phyloP scores from a whole-genome alignment of 2,888 invertebrate genomes.

The Cryptocephalus moraei region DNA sequence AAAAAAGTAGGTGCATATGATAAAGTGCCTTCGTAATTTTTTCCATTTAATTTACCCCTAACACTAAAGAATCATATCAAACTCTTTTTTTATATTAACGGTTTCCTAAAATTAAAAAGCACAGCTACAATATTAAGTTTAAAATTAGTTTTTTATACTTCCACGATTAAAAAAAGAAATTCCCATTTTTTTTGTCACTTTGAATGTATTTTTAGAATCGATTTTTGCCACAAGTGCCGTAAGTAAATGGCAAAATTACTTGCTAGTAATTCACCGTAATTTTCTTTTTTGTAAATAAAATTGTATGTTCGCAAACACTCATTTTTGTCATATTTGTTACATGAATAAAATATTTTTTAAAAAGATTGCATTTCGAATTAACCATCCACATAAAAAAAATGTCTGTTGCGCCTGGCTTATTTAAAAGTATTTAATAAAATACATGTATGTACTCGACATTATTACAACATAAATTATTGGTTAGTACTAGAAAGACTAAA shows the following conservation, averaged over 20 bases:
- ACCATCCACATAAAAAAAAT: too few species aligned
- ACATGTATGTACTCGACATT: too few species aligned
- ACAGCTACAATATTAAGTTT: not conserved
- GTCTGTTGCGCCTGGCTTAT: too few species aligned
- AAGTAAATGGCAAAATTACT: not conserved
- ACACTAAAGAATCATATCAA: too few species aligned
- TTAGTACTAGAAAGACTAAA: too few species aligned
- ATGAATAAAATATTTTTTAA: not conserved
- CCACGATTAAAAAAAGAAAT: not conserved
- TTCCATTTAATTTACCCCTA: not conserved
- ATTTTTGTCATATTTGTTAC: not conserved
- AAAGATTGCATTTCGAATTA: too few species aligned
- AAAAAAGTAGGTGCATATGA: constrained; percentile 1
- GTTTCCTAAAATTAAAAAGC: too few species aligned
- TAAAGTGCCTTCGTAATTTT: not conserved
- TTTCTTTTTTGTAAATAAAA: not conserved
- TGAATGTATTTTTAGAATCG: too few species aligned
- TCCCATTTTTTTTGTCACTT: too few species aligned
- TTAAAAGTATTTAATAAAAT: too few species aligned
- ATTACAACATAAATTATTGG: too few species aligned
- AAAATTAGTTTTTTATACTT: not conserved
- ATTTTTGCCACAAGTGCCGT: not conserved
- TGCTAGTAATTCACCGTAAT: not conserved
- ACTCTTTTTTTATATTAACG: too few species aligned
- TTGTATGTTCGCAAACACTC: not conserved